Evolutionary conservation across 2,113 vertebrate genomes (phyloP).

Genomic region (Gavia stellata): DNA sequence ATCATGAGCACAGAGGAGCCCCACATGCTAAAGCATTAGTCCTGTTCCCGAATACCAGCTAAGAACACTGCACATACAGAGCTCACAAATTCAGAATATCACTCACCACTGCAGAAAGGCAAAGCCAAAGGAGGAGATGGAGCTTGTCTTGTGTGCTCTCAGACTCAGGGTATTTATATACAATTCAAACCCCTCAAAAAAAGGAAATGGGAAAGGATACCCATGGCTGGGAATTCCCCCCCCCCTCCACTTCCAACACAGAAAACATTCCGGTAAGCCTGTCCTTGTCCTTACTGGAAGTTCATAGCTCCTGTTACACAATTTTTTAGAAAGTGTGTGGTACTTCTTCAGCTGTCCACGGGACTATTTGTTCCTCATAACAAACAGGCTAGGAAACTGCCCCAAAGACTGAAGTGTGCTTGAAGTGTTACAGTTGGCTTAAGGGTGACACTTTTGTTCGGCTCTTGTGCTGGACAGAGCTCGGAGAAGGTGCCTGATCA

Average conservation of each 20-base stretch:
- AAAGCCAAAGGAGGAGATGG: neutral
- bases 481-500: fast-evolving
- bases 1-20: neutral
- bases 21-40: neutral
- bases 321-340: neutral
- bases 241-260: neutral
- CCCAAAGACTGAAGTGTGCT: neutral
- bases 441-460: neutral
- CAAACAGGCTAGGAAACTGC: neutral
- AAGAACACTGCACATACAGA: neutral
- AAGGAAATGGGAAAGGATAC: neutral
- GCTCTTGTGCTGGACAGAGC: neutral
- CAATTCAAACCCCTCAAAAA: neutral
- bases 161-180: conserved; percentile 26
- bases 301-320: neutral
- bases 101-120: conserved; percentile 21
- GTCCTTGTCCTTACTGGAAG: neutral
- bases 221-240: neutral
- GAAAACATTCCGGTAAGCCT: neutral
- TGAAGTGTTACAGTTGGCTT: neutral
- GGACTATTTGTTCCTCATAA: neutral
- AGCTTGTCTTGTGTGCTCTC: neutral
- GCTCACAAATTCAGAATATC: neutral
- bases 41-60: neutral
- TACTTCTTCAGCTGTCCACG: neutral